Evolutionary conservation across 2,888 invertebrate species (phyloP), one percentile per base, ranked within the genome.

Genomic region (Oeneis ivallda): DNA sequence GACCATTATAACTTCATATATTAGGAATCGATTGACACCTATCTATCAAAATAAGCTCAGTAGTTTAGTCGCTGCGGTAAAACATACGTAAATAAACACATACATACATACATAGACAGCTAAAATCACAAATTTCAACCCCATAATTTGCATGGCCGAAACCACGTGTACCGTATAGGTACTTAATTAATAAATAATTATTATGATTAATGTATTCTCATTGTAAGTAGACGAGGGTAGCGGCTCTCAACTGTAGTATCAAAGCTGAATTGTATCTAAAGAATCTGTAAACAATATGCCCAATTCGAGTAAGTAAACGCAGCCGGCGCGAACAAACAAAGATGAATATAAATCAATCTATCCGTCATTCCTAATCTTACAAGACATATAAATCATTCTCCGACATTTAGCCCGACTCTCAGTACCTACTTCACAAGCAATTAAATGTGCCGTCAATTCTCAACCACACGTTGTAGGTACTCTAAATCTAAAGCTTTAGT

Each of bases 361-460:
- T n/a, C 7, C 47, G 34, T 45, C 17, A 49, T 54, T 64, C 47
- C 26, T 65, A 59, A 60, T 60, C 54, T 47, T 56, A 50, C 61
- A 47, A 41, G 47, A 7, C 37, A 34, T 17, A 67, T 58, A 49
- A 67, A 64, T 64, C 57, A 62, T 19, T 53, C 56, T 34, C 54
- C 49, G 61, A 65, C 67, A 56, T 67, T 61, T 54, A 60, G 63
- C 52, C 13, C 50, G 61, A 58, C 63, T 17, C 56, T 54, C 47
- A 57, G 47, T 32, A 47, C 26, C 26, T 26, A 26, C 17, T 52
- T 62, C 57, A 57, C 45, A 47, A 58, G 47, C 58, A 57, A 67
- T 70, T 64, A 65, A 65, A 70, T 68, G 56, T 59, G 45, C 54
- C 39, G 66, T 60, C 43, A 64, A 3, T 15, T 10, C n/a, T 32